These are phyloP conservation scores for Sphaerophoria rueppellii DNA, from an alignment of 2,888 invertebrate genomes.

Conservation along the genomic window DNA sequence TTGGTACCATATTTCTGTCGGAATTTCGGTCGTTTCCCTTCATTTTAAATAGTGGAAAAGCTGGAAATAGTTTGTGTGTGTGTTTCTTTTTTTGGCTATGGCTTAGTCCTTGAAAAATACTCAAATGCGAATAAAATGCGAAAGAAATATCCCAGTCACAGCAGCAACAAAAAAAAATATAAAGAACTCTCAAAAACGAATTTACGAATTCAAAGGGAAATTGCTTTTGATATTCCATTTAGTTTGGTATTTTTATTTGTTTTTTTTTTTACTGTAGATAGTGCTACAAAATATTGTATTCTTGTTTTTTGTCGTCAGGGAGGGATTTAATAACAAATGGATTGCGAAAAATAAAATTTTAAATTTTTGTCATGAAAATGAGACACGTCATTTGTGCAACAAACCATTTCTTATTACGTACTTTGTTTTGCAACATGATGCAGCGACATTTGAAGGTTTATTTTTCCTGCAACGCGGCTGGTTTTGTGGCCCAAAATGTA, in stretches of 20 bases:
- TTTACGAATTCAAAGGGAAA: constrained; percentile 73
- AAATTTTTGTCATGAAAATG: no score
- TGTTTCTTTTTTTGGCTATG: not conserved
- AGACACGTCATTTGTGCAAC: no score
- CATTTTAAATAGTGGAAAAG: not conserved
- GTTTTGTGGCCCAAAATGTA: no score
- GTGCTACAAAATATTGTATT: no score
- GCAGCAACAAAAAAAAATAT: constrained; percentile 12
- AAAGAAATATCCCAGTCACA: constrained; percentile 28
- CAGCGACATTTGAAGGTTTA: no score
- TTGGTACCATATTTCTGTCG: constrained; percentile 53
- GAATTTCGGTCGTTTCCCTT: constrained; percentile 9
- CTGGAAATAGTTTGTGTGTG: not conserved
- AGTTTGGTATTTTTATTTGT: constrained; percentile 29
- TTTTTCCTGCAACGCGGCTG: no score
- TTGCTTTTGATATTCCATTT: constrained; percentile 70
- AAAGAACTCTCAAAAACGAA: constrained; percentile 47
- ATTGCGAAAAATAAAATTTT: no score
- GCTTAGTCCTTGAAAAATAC: not conserved
- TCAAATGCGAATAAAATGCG: constrained; percentile 43
- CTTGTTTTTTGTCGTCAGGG: no score
- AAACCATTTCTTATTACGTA: no score
- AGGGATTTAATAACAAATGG: no score
- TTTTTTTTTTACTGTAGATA: not conserved
- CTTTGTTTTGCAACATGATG: no score